Evolutionary conservation across 2,888 invertebrate genomes (phyloP).

Genomic region (Epirrhoe tristata): DNA sequence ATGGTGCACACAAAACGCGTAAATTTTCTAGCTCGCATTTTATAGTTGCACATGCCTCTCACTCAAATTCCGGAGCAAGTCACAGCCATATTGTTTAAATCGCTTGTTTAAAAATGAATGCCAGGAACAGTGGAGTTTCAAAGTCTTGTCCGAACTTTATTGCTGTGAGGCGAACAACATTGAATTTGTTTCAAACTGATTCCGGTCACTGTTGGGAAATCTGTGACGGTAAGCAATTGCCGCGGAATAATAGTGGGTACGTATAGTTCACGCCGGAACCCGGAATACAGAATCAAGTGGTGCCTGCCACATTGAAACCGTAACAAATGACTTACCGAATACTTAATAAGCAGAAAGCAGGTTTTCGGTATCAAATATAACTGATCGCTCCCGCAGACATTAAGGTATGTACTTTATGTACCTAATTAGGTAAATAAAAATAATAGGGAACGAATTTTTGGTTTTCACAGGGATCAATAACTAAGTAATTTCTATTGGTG

Average conservation of each 20-base stretch:
- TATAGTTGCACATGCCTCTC: slow-evolving; percentile 13
- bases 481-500: too few species aligned
- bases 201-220: slow-evolving; percentile 44
- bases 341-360: slow-evolving; percentile 12
- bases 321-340: slow-evolving; percentile 55
- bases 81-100: slow-evolving; percentile 61
- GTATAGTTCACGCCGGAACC: slow-evolving; percentile 66
- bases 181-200: slow-evolving; percentile 72
- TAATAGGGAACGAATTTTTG: too few species aligned
- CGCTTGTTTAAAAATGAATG: slow-evolving; percentile 74
- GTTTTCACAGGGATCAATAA: too few species aligned
- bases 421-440: too few species aligned
- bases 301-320: slow-evolving; percentile 52
- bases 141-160: slow-evolving; percentile 68
- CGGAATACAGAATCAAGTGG: slow-evolving; percentile 55
- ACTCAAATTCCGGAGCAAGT: slow-evolving; percentile 44
- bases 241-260: slow-evolving; percentile 2
- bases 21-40: slow-evolving; percentile 4
- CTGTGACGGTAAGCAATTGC: slow-evolving; percentile 53
- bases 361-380: not conserved
- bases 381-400: not conserved
- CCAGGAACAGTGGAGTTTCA: slow-evolving; percentile 61
- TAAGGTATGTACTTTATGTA: too few species aligned
- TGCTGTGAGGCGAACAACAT: slow-evolving; percentile 66
- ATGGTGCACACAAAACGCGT: not conserved